phyloP scores from a whole-genome alignment of 2,888 invertebrate species.

The Periphyllus acericola region DNA sequence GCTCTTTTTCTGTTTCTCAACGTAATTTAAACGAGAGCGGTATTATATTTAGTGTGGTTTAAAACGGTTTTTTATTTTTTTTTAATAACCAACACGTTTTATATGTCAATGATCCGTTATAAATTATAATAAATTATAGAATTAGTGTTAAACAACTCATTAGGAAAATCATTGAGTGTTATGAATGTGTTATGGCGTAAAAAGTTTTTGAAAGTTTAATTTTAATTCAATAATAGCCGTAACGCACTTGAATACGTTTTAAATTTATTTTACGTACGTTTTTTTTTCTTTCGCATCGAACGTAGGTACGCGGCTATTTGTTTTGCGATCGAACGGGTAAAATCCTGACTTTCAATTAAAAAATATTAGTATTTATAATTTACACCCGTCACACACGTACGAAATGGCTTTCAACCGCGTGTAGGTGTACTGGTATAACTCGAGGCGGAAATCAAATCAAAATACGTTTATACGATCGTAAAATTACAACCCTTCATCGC shows the following conservation, averaged over 20 bases:
- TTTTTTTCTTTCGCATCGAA: not conserved
- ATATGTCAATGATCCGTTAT: not conserved
- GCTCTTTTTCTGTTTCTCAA: too few relatives aligned
- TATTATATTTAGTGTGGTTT: too few relatives aligned
- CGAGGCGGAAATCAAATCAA: too few relatives aligned
- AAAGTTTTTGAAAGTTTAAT: not conserved
- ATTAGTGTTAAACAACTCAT: not conserved
- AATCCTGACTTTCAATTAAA: slow-evolving; percentile 18
- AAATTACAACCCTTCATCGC: too few relatives aligned
- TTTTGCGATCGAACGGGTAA: not conserved
- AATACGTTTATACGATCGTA: too few relatives aligned
- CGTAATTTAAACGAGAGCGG: too few relatives aligned
- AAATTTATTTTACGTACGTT: not conserved
- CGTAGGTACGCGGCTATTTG: too few relatives aligned
- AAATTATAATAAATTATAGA: not conserved
- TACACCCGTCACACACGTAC: too few relatives aligned
- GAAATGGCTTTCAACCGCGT: too few relatives aligned
- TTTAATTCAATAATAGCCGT: slow-evolving; percentile 10
- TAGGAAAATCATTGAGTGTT: not conserved
- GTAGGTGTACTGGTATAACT: too few relatives aligned
- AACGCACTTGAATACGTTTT: not conserved
- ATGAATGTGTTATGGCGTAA: not conserved
- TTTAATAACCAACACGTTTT: not conserved
- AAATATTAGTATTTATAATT: too few relatives aligned
- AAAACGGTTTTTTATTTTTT: not conserved